phyloP scores from a whole-genome alignment of 2,888 invertebrate species.

The Harpalus rufipes region DNA sequence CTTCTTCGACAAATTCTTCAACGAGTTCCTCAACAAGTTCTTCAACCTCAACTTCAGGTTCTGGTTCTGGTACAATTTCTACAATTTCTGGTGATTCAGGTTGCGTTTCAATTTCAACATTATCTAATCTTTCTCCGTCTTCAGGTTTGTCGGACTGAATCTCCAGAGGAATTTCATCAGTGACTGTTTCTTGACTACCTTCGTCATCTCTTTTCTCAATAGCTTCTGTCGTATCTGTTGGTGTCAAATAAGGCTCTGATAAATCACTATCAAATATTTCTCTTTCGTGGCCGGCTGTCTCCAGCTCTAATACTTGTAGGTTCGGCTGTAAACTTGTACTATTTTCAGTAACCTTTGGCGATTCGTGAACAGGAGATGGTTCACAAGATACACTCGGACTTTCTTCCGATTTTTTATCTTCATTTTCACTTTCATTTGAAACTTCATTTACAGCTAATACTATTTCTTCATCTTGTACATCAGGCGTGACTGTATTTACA shows the following conservation, averaged over 20 bases:
- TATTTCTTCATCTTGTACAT: slow-evolving; percentile 79
- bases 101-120: slow-evolving; percentile 73
- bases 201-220: slow-evolving; percentile 74
- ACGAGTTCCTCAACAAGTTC: slow-evolving; percentile 71
- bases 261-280: slow-evolving; percentile 84
- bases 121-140: slow-evolving; percentile 60
- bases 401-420: slow-evolving; percentile 70
- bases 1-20: slow-evolving; percentile 72
- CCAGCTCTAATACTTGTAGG: slow-evolving; percentile 77
- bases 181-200: slow-evolving; percentile 45
- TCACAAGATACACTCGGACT: slow-evolving; percentile 65
- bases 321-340: slow-evolving; percentile 73
- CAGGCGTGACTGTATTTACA: slow-evolving; percentile 73
- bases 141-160: slow-evolving; percentile 56
- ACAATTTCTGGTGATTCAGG: slow-evolving; percentile 74
- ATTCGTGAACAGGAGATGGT: slow-evolving; percentile 69
- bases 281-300: slow-evolving; percentile 78
- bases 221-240: slow-evolving; percentile 80
- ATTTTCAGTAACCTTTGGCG: slow-evolving; percentile 51
- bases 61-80: slow-evolving; percentile 70
- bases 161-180: slow-evolving; percentile 56
- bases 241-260: slow-evolving; percentile 84
- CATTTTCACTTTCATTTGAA: slow-evolving; percentile 76
- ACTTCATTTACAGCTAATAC: slow-evolving; percentile 79
- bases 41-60: slow-evolving; percentile 72